These are phyloP conservation scores for Exaiptasia diaphana DNA, from an alignment of 64 coral and sea anemone genomes.

Conservation along the genomic window DNA sequence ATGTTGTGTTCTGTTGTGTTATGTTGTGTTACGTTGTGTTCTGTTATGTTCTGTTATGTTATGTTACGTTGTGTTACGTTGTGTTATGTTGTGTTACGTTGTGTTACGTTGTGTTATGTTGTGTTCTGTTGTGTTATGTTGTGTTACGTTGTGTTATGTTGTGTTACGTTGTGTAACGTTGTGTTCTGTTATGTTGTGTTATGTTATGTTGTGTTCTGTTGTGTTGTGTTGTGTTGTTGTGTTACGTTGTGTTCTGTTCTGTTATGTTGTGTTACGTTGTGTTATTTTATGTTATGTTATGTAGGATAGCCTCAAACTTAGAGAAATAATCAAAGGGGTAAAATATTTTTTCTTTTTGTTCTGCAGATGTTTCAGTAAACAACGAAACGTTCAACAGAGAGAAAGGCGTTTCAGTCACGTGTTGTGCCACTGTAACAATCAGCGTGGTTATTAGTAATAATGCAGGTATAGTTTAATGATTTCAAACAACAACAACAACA, in stretches of 20 bases:
- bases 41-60: neutral
- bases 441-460: conserved; percentile 21
- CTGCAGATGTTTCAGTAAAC: conserved; percentile 19
- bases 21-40: neutral
- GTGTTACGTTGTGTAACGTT: no score
- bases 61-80: neutral
- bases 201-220: no score
- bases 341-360: no score
- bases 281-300: no score
- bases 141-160: neutral
- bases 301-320: no score
- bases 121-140: neutral
- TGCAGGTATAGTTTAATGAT: no score
- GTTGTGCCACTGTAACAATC: conserved; percentile 11
- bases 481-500: no score
- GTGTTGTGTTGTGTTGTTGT: no score
- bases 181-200: no score
- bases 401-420: conserved; percentile 8
- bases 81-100: neutral
- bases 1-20: neutral
- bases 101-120: neutral
- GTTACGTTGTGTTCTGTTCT: no score
- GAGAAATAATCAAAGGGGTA: no score
- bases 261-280: no score
- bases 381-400: conserved; percentile 11